Base-by-base conservation (phyloP, 1,140 invertebrate species). In the Cydia amplana region DNA sequence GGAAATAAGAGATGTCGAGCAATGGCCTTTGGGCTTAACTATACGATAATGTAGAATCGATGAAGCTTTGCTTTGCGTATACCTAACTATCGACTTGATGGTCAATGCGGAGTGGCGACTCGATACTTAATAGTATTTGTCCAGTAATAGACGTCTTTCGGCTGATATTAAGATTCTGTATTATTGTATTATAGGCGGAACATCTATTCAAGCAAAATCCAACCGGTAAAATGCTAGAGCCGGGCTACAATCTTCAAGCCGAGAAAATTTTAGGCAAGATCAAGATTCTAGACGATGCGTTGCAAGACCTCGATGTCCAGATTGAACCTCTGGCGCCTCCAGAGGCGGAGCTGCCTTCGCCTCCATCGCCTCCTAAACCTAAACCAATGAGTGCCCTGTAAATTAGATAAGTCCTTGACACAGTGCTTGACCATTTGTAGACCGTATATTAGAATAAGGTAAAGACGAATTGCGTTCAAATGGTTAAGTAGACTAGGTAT, bases 201-300 rank as follows among this genome's bases (percentile, higher is more conserved):
- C 94, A 93, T 78, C 79, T 95, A 18, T 94, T 95, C 80, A 93
- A 93, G 77, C 81, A 93, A 74, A 94, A 95, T 84, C 93, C 94
- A 5, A 93, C 88, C 72, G 94, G 93, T 0, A 94, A 92, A 83
- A 94, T 94, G 93, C 88, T 94, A 43, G 91, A 94, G 74, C 93
- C 93, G 4, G 94, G 94, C 72, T 93, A 93, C 46, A 93, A 93
- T 76, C 82, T 93, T 18, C 87, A 92, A 85, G 91, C 89, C 0
- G 91, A 93, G 79, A 88, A 80, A 64, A 60, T 93, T 20, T 75
- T 93, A 43, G 87, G 88, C 6, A 92, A 91, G 80, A 87, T 93
- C n/a, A 93, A 92, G 79, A 84, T 93, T 60, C 76, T 93, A 0
- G 90, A 93, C 60, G 85, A 89, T 72, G 84, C 88, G 25, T 64